phyloP scores from a whole-genome alignment of 1,140 invertebrate genomes.

The Magallana ariakensis region DNA sequence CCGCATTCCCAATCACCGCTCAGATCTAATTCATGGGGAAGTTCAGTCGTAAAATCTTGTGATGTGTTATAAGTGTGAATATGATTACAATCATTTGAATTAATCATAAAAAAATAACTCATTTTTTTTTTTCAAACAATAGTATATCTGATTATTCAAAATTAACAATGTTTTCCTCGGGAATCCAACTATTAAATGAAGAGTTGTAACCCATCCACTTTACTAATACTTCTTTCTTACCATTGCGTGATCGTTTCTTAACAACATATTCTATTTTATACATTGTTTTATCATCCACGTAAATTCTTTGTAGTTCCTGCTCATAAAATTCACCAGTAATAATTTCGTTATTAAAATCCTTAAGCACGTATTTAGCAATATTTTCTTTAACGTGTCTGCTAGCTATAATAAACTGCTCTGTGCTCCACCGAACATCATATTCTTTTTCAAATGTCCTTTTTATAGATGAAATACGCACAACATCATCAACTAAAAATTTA shows the following conservation, averaged over 20 bases:
- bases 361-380: not conserved
- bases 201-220: constrained; percentile 16
- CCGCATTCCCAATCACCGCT: not conserved
- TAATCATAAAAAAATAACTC: not conserved
- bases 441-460: too few relatives aligned
- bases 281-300: constrained; percentile 1
- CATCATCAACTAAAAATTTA: too few relatives aligned
- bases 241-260: not conserved
- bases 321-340: constrained; percentile 7
- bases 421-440: too few relatives aligned
- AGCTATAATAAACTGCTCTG: too few relatives aligned
- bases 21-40: not conserved
- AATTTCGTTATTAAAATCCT: not conserved
- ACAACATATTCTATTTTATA: constrained; percentile 37
- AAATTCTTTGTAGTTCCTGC: not conserved
- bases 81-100: not conserved
- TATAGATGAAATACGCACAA: too few relatives aligned
- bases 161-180: constrained; percentile 8
- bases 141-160: not conserved
- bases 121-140: not conserved
- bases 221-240: constrained; percentile 18
- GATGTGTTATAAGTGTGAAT: not conserved
- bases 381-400: not conserved
- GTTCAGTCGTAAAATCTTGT: not conserved
- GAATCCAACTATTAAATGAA: constrained; percentile 34